phyloP scores from a whole-genome alignment of 2,797 vertebrate genomes.

The Aphelocoma californica region DNA sequence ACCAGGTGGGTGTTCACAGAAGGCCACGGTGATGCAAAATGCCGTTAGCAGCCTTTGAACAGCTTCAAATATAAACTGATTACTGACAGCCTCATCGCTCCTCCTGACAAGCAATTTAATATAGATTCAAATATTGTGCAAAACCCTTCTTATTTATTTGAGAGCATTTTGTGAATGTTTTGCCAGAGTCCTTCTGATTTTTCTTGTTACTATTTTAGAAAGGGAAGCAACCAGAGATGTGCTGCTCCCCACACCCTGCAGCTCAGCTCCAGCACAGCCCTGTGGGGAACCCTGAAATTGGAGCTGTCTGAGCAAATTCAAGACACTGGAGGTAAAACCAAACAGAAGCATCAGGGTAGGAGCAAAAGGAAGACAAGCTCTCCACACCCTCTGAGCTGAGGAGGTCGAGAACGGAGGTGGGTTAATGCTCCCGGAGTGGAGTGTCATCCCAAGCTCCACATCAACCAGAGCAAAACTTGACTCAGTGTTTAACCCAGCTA shows the following conservation, averaged over 20 bases:
- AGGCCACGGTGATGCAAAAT: neutral
- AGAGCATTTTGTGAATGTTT: neutral
- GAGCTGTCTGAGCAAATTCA: neutral
- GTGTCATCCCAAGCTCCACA: neutral
- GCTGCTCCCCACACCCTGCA: neutral
- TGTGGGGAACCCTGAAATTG: accelerated
- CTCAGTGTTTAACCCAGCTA: neutral
- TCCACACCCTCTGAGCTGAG: neutral
- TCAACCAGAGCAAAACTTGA: neutral
- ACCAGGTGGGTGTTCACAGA: neutral
- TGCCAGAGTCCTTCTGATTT: neutral
- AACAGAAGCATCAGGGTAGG: neutral
- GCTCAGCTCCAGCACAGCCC: neutral
- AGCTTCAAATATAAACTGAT: neutral
- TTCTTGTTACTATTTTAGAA: neutral
- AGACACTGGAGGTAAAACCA: neutral
- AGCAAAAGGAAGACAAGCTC: neutral
- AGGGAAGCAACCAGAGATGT: neutral
- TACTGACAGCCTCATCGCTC: neutral
- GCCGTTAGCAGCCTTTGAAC: neutral
- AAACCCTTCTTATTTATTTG: neutral
- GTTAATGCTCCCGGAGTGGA: neutral
- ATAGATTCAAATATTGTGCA: neutral
- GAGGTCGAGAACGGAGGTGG: neutral
- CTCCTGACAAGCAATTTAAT: neutral